Evolutionary conservation across 1,140 invertebrate species (phyloP).

Genomic region (Phymorhynchus buccinoides): DNA sequence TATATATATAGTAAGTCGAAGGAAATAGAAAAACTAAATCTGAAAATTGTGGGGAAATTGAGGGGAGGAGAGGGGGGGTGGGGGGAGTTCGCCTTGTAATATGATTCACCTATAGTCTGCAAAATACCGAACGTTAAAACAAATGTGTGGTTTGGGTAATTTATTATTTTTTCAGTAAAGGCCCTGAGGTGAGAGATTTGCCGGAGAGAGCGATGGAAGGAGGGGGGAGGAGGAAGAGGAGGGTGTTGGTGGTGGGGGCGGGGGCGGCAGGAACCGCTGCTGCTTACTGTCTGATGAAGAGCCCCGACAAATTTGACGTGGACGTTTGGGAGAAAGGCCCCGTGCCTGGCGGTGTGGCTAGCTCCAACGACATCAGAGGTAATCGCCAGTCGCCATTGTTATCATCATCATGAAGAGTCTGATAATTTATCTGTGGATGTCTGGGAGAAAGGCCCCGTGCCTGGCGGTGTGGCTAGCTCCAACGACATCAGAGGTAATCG

Average conservation of each 20-base stretch:
- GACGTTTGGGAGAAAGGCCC: constrained; percentile 62
- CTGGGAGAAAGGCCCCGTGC: constrained; percentile 58
- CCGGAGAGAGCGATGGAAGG: neutral
- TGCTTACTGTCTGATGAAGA: constrained; percentile 57
- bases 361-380: constrained; percentile 49
- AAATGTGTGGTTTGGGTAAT: too few relatives aligned
- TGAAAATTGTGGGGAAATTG: too few relatives aligned
- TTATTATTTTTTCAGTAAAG: too few relatives aligned
- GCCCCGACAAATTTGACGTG: constrained; percentile 59
- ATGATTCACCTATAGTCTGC: too few relatives aligned
- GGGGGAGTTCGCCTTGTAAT: too few relatives aligned
- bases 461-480: constrained; percentile 63
- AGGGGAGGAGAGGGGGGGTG: too few relatives aligned
- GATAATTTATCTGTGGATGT: constrained; percentile 63
- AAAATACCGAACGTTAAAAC: too few relatives aligned
- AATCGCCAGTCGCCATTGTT: too few relatives aligned
- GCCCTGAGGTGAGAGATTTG: neutral
- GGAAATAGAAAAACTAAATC: too few relatives aligned
- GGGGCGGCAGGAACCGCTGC: constrained; percentile 64
- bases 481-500: constrained; percentile 46
- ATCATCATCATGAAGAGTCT: too few relatives aligned
- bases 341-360: constrained; percentile 61
- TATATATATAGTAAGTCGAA: too few relatives aligned
- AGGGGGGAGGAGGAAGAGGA: constrained; percentile 36
- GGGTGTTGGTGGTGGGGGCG: constrained; percentile 60